A percentile compares a stretch with the other conserved stretches of the same genome.
These are phyloP conservation scores for Rhea americana DNA, from an alignment of 2,113 vertebrate species.

Conservation along the genomic window DNA sequence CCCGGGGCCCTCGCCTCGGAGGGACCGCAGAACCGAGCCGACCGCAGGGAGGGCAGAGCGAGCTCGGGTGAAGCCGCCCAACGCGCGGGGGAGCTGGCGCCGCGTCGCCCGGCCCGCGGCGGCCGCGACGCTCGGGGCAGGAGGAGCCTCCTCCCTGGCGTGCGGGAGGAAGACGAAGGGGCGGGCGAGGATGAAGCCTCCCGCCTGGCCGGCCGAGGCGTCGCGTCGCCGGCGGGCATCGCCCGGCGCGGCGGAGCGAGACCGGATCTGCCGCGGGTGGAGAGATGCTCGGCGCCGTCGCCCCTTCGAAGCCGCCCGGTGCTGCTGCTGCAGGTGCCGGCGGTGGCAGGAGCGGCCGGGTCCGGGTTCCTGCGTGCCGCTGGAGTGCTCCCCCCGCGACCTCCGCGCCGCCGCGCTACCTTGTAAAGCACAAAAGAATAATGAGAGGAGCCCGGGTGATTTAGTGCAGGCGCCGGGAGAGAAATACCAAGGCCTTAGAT, in stretches of 20 bases:
- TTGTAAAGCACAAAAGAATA: conserved; percentile 72
- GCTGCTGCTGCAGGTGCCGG: background rate
- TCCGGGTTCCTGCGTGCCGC: background rate
- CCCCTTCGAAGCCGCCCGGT: no score
- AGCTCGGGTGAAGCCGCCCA: background rate
- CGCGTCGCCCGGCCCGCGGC: rapidly evolving
- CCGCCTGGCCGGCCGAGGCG: rapidly evolving
- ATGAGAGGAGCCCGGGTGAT: conserved; percentile 69
- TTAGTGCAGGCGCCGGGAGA: conserved; percentile 65
- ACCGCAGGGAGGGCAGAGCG: rapidly evolving
- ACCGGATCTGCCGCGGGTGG: no score
- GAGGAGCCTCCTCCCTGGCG: rapidly evolving
- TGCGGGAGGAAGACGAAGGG: background rate
- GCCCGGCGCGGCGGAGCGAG: no score
- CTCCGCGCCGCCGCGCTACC: conserved; percentile 41
- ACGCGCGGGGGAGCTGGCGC: rapidly evolving
- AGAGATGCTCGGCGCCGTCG: background rate
- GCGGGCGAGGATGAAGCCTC: background rate
- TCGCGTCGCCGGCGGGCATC: no score
- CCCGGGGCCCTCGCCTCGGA: background rate
- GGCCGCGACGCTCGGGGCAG: background rate
- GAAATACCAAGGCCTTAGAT: conserved; percentile 85
- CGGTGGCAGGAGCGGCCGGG: background rate
- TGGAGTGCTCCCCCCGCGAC: background rate
- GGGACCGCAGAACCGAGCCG: background rate